Percentiles rank a stretch among this genome's conserved stretches.
Evolutionary conservation across 2,113 vertebrate species (phyloP).

Genomic region (Circaetus gallicus): DNA sequence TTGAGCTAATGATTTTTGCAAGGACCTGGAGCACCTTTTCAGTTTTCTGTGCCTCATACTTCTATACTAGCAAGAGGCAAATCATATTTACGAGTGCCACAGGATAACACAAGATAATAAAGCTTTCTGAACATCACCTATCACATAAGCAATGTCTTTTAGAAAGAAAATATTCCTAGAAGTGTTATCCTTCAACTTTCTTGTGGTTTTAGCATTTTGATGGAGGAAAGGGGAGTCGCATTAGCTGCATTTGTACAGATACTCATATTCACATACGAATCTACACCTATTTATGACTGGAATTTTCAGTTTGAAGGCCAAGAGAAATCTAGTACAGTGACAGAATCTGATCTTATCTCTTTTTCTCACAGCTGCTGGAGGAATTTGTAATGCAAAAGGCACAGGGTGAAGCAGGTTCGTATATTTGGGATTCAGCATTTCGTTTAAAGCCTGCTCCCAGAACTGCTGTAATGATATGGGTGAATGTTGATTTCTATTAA

Average conservation of each 20-base stretch:
- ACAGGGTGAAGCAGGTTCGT: neutral
- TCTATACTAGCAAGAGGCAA: neutral
- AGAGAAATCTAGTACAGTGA: neutral
- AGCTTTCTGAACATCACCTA: neutral
- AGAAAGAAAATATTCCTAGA: neutral
- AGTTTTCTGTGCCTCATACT: neutral
- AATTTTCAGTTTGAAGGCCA: neutral
- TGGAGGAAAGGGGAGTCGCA: neutral
- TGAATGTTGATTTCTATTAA: conserved; percentile 26
- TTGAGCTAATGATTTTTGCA: neutral
- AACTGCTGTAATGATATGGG: neutral
- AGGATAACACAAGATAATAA: neutral
- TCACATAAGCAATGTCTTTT: neutral
- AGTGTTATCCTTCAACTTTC: neutral
- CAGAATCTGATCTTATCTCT: neutral
- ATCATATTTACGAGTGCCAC: neutral
- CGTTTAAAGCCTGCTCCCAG: neutral
- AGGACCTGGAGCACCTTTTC: neutral
- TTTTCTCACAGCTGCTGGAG: neutral
- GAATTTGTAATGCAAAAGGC: conserved; percentile 22
- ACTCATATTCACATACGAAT: neutral
- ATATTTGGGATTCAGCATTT: neutral
- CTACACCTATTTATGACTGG: neutral
- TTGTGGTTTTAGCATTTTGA: neutral
- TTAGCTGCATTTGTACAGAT: neutral